These are phyloP conservation scores for Tragelaphus strepsiceros DNA, from an alignment of 2,113 vertebrate species.

Conservation along the genomic window DNA sequence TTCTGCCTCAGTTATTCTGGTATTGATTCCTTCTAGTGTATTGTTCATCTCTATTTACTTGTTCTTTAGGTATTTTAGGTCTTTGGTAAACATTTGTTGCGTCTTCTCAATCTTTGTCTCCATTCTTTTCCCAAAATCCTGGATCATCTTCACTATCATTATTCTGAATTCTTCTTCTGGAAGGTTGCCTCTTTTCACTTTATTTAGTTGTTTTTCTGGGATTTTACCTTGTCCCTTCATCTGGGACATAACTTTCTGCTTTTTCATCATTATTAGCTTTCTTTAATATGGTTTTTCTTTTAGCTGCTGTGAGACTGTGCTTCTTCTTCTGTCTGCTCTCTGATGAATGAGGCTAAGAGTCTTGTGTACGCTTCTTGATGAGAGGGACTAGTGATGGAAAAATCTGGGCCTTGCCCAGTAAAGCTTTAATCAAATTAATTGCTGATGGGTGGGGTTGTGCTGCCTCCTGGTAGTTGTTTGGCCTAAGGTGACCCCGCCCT, in stretches of 20 bases:
- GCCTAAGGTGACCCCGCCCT: neutral
- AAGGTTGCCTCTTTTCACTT: neutral
- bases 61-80: neutral
- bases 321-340: neutral
- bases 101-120: neutral
- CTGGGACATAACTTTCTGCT: neutral
- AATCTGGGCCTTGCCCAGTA: neutral
- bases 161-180: neutral
- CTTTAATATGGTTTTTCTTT: neutral
- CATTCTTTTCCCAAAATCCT: neutral
- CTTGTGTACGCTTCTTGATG: neutral
- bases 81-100: neutral
- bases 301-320: neutral
- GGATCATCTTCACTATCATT: neutral
- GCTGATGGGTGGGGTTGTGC: neutral
- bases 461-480: neutral
- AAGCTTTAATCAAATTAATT: neutral
- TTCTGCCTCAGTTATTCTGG: neutral
- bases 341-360: neutral
- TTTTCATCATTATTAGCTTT: neutral
- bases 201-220: neutral
- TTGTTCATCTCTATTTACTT: neutral
- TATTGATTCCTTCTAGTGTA: neutral
- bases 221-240: neutral
- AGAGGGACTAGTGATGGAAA: neutral